These are phyloP conservation scores for Phylloscopus trochilus DNA, from an alignment of 2,113 vertebrate species.

Conservation along the genomic window DNA sequence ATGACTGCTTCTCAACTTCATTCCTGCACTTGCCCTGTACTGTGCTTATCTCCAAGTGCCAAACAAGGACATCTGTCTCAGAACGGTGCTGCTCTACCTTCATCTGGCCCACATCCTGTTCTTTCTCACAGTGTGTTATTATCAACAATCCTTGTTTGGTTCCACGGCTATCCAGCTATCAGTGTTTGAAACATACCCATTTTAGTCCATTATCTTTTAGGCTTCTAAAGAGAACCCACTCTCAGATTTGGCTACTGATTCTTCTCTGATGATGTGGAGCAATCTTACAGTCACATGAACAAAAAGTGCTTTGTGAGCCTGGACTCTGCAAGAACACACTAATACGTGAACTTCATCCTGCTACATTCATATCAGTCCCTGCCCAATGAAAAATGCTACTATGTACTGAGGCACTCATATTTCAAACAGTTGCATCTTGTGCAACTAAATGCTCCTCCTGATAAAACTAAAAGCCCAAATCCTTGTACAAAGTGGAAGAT, in stretches of 20 bases:
- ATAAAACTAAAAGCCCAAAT: neutral
- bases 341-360: neutral
- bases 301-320: neutral
- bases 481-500: neutral
- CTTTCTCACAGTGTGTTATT: neutral
- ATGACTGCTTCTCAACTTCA: neutral
- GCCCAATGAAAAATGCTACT: neutral
- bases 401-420: neutral
- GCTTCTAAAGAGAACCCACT: neutral
- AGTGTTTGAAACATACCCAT: neutral
- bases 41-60: neutral
- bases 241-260: neutral
- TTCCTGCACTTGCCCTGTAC: too few relatives aligned
- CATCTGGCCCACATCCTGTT: neutral
- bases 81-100: neutral
- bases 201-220: neutral
- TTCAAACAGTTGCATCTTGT: neutral
- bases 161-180: neutral
- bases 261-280: neutral
- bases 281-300: neutral
- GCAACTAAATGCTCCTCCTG: neutral
- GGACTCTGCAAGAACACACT: neutral
- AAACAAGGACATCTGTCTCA: neutral
- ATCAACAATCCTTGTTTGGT: neutral
- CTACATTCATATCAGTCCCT: neutral